phyloP scores from a whole-genome alignment of 2,797 vertebrate genomes.

The Chloroceryle inda region DNA sequence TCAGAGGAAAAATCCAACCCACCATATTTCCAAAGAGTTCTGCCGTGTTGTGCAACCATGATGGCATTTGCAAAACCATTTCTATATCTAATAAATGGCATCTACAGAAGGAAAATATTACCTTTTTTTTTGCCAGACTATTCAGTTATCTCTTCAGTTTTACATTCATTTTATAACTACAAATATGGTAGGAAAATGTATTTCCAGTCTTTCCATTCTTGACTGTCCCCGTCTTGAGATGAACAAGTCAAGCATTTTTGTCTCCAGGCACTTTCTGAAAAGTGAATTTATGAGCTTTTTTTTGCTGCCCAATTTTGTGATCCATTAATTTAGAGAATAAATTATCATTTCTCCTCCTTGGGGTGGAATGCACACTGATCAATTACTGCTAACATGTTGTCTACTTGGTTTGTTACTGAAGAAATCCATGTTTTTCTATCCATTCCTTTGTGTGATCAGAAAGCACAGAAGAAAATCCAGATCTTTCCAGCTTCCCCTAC shows the following conservation, averaged over 20 bases:
- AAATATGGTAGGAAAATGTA: background rate
- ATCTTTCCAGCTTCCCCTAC: background rate
- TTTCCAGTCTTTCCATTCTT: background rate
- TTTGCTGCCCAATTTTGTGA: fast-evolving
- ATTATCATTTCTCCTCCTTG: background rate
- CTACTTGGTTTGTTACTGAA: background rate
- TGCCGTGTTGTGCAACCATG: background rate
- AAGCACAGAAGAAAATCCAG: background rate
- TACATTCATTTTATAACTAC: background rate
- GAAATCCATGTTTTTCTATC: background rate
- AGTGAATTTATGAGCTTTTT: background rate
- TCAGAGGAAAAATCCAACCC: background rate
- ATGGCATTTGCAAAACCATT: background rate
- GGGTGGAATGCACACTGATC: background rate
- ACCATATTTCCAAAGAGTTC: background rate
- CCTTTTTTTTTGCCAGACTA: background rate
- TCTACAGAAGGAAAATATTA: background rate
- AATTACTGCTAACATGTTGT: background rate
- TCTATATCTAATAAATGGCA: background rate
- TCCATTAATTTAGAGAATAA: background rate
- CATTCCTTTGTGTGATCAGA: background rate
- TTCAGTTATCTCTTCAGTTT: background rate
- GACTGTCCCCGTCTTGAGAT: background rate
- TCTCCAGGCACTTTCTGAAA: background rate
- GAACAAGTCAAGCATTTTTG: background rate